phyloP scores from a whole-genome alignment of 2,113 vertebrate genomes.

The Leptosomus discolor region DNA sequence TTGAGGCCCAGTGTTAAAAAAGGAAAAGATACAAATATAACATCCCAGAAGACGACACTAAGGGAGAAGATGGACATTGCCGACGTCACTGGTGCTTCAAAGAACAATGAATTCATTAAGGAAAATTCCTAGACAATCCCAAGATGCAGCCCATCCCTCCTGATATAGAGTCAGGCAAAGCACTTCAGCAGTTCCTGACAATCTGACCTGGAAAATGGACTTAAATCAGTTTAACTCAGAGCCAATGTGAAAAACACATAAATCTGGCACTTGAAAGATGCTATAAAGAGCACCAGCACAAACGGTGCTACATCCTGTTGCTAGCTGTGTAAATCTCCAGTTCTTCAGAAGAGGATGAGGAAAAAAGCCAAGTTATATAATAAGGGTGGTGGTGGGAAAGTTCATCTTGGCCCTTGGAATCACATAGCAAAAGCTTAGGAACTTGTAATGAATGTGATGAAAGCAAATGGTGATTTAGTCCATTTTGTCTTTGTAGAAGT shows the following conservation, averaged over 20 bases:
- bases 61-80: not conserved
- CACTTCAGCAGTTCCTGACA: not conserved
- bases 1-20: not conserved
- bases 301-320: not conserved
- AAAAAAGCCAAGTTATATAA: slow-evolving; percentile 9
- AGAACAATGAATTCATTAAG: not conserved
- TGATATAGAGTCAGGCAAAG: not conserved
- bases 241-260: slow-evolving; percentile 21
- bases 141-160: not conserved
- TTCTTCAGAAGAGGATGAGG: not conserved
- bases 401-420: not conserved
- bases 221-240: not conserved
- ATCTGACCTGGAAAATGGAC: not conserved
- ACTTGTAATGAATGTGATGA: not conserved
- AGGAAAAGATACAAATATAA: not conserved
- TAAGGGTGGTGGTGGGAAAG: not conserved
- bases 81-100: not conserved
- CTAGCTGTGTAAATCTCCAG: not conserved
- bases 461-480: not conserved
- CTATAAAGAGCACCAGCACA: not conserved
- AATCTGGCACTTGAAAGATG: not conserved
- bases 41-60: not conserved
- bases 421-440: not conserved
- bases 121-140: not conserved
- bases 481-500: not conserved